These are phyloP conservation scores for Ochropleura plecta DNA, from an alignment of 2,888 invertebrate species.

Conservation along the genomic window DNA sequence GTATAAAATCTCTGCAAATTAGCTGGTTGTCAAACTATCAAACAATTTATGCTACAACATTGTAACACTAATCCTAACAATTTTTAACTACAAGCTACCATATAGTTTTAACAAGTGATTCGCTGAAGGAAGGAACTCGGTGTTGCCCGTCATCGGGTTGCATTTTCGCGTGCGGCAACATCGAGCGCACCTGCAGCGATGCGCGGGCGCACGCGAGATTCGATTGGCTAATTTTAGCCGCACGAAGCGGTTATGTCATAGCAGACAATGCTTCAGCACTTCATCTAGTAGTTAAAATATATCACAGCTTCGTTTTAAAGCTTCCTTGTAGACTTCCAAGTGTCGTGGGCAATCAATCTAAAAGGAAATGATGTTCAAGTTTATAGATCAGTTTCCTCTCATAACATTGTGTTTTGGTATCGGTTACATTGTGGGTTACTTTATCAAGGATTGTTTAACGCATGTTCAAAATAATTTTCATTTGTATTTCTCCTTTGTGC, in stretches of 20 bases:
- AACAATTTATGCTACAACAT: constrained; percentile 4
- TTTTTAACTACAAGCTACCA: neutral
- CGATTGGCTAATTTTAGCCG: constrained; percentile 85
- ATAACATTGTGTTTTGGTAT: constrained; percentile 12
- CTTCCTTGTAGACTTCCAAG: constrained; percentile 64
- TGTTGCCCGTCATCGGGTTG: constrained; percentile 66
- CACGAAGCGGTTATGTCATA: constrained; percentile 84
- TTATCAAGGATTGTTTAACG: constrained; percentile 24
- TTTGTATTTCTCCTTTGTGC: constrained; percentile 12
- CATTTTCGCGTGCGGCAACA: constrained; percentile 79
- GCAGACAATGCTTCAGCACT: constrained; percentile 77
- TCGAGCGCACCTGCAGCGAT: constrained; percentile 84
- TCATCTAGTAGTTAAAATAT: constrained; percentile 68
- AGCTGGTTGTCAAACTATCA: constrained; percentile 8
- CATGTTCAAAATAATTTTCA: constrained; percentile 13
- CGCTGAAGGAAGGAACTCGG: constrained; percentile 68
- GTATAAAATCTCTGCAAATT: constrained; percentile 20
- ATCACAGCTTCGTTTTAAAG: constrained; percentile 54
- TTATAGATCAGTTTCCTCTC: constrained; percentile 17
- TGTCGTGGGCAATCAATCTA: constrained; percentile 4
- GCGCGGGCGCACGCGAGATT: constrained; percentile 80
- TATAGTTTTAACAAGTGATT: constrained; percentile 45
- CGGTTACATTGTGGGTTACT: constrained; percentile 21
- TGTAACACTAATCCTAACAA: constrained; percentile 7
- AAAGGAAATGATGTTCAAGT: constrained; percentile 8